These are phyloP conservation scores for Alosa alosa DNA, from an alignment of 2,113 vertebrate species.

Conservation along the genomic window DNA sequence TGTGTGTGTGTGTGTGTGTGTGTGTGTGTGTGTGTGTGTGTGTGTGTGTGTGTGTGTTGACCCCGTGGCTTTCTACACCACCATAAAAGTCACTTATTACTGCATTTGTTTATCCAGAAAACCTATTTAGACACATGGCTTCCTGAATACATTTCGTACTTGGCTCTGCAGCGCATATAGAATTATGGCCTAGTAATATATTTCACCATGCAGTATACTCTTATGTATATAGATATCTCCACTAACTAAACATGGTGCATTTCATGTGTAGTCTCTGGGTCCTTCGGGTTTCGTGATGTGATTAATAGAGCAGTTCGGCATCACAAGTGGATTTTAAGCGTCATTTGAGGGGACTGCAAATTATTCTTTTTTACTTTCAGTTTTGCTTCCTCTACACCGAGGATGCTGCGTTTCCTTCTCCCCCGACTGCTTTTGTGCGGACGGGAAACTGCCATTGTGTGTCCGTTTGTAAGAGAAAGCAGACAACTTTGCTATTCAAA, in stretches of 20 bases:
- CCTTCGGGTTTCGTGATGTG: constrained; percentile 28
- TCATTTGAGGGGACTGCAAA: constrained; percentile 36
- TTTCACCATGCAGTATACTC: not conserved
- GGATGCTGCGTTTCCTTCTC: constrained; percentile 51
- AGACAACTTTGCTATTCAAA: constrained; percentile 25
- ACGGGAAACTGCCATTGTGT: constrained; percentile 53
- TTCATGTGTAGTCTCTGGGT: not conserved
- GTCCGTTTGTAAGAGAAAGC: constrained; percentile 38
- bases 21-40: constrained; percentile 18
- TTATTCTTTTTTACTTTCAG: constrained; percentile 47
- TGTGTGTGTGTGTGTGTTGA: not conserved
- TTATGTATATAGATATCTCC: constrained; percentile 10
- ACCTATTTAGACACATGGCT: constrained; percentile 16
- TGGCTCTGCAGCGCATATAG: not conserved
- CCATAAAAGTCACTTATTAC: constrained; percentile 23
- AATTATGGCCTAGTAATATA: constrained; percentile 22
- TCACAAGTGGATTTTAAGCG: constrained; percentile 48
- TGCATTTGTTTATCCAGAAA: constrained; percentile 21
- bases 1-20: not conserved
- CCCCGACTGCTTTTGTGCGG: constrained; percentile 43
- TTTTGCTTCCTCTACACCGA: constrained; percentile 40
- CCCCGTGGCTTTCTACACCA: not conserved
- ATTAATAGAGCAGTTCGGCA: constrained; percentile 43
- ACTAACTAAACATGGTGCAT: not conserved
- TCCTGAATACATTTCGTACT: constrained; percentile 26